Conservation (phyloP, 2,888 invertebrate genomes). For the Harmothoe impar region DNA sequence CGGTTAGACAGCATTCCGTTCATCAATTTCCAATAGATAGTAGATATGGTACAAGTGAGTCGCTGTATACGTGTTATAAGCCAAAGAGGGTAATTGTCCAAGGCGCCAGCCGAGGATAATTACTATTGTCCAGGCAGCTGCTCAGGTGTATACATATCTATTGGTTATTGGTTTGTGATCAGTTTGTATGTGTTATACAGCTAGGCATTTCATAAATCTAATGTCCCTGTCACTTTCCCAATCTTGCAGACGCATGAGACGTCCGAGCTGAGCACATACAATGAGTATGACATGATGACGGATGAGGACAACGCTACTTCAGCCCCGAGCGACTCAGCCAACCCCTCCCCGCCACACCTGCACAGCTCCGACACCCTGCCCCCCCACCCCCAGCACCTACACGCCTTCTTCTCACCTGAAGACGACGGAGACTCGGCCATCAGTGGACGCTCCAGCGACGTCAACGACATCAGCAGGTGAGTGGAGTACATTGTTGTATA, state of each 20-base stretch:
- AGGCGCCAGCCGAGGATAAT: too few species aligned
- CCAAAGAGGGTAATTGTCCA: too few species aligned
- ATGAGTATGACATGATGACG: conserved; percentile 70
- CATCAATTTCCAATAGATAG: too few species aligned
- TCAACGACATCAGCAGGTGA: conserved; percentile 57
- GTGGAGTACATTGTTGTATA: neutral
- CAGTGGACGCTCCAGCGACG: conserved; percentile 72
- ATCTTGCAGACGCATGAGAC: conserved; percentile 67
- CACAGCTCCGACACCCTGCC: neutral
- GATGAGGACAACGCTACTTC: conserved; percentile 66
- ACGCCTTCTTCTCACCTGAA: conserved; percentile 67
- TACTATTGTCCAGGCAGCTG: too few species aligned
- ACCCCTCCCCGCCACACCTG: neutral
- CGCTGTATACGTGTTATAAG: too few species aligned
- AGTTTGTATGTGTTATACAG: too few species aligned
- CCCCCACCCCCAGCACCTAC: neutral
- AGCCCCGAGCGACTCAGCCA: conserved; percentile 28
- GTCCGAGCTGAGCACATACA: conserved; percentile 69
- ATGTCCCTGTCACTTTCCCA: neutral
- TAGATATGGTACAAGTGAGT: too few species aligned
- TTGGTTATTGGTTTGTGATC: too few species aligned
- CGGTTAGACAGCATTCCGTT: too few species aligned
- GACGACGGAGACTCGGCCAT: conserved; percentile 84
- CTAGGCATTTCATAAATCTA: neutral
- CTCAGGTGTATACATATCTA: too few species aligned